Conservation (phyloP, 2,797 vertebrate genomes). For the Carduelis carduelis region DNA sequence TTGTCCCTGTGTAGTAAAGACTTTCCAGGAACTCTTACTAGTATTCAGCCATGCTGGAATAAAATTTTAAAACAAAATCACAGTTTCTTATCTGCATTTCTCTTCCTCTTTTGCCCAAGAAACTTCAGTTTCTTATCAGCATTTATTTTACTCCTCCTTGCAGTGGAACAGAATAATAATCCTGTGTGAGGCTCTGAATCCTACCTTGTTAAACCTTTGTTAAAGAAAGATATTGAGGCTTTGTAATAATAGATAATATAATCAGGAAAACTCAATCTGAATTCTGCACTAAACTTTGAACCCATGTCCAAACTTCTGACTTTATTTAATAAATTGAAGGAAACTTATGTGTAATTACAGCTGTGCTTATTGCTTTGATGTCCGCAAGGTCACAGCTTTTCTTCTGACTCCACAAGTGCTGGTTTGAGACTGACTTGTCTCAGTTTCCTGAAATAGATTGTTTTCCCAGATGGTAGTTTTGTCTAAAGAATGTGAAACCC, state of each 20-base stretch:
- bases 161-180: background rate
- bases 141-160: background rate
- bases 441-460: constrained; percentile 27
- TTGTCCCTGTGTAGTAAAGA: background rate
- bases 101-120: background rate
- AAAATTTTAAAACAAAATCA: background rate
- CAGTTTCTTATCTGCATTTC: background rate
- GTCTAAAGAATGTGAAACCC: background rate
- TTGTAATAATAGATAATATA: background rate
- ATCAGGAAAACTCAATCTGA: background rate
- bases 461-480: constrained; percentile 10
- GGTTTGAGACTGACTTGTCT: background rate
- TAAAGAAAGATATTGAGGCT: background rate
- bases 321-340: background rate
- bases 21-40: background rate
- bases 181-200: background rate
- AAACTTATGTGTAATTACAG: background rate
- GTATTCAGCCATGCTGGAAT: background rate
- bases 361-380: background rate
- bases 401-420: background rate
- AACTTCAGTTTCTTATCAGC: background rate
- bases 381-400: constrained; percentile 22
- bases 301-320: background rate
- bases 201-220: background rate
- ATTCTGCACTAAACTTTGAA: background rate